A percentile compares a stretch with the other conserved stretches of the same genome.
Evolutionary conservation across 2,797 vertebrate genomes (phyloP).

Genomic region (Lepus townsendii): DNA sequence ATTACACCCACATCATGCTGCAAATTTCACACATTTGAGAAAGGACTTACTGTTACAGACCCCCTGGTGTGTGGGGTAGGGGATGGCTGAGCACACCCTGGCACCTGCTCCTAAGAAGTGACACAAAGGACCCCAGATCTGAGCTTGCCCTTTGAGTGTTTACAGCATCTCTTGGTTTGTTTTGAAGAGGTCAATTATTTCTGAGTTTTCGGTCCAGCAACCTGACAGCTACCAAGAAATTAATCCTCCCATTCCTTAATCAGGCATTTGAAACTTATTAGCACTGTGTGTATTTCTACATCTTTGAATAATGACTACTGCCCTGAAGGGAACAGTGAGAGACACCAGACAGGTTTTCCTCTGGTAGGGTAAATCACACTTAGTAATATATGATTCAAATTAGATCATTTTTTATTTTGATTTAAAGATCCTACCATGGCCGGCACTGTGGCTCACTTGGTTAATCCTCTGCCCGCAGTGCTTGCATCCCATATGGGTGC

Average conservation of each 20-base stretch:
- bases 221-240: constrained; percentile 79
- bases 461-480: too few relatives aligned
- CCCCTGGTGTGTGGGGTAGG: constrained; percentile 61
- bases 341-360: too few relatives aligned
- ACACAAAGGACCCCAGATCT: constrained; percentile 52
- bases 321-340: too few relatives aligned
- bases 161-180: constrained; percentile 71
- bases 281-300: too few relatives aligned
- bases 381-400: too few relatives aligned
- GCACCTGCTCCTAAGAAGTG: constrained; percentile 67
- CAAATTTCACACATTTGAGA: too few relatives aligned
- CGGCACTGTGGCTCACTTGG: too few relatives aligned
- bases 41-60: constrained; percentile 73
- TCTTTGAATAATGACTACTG: too few relatives aligned
- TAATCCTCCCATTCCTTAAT: constrained; percentile 72
- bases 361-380: too few relatives aligned
- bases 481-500: too few relatives aligned
- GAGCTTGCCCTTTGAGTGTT: constrained; percentile 65
- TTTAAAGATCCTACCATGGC: too few relatives aligned
- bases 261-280: constrained; percentile 52
- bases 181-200: constrained; percentile 75
- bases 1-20: constrained; percentile 86
- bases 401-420: too few relatives aligned
- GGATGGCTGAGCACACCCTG: neutral
- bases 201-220: constrained; percentile 64